Conservation (phyloP, 2,113 vertebrate genomes). For the Aegypius monachus region DNA sequence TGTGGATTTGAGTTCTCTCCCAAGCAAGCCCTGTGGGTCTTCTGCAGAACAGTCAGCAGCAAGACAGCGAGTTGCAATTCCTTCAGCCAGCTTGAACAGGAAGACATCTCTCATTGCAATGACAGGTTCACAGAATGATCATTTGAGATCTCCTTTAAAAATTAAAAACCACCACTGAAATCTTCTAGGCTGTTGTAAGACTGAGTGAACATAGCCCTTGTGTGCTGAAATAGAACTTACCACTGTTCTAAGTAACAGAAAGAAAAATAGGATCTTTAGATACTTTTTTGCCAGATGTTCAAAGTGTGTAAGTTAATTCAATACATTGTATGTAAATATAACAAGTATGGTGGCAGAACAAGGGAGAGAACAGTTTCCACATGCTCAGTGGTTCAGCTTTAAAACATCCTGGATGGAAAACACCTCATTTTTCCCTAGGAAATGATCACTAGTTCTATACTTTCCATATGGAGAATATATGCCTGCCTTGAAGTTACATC, state of each 20-base stretch:
- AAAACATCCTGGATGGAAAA: neutral
- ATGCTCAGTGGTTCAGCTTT: neutral
- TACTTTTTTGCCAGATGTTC: neutral
- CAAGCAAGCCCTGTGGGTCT: neutral
- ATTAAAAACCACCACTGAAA: neutral
- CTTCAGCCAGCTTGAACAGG: neutral
- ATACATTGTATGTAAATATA: neutral
- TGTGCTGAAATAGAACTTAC: neutral
- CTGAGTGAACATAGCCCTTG: neutral
- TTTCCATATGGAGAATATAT: neutral
- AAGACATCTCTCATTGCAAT: neutral
- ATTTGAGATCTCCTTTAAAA: neutral
- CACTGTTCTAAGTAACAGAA: neutral
- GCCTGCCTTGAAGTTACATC: neutral
- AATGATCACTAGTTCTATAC: neutral
- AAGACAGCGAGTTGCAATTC: neutral
- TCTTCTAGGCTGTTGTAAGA: neutral
- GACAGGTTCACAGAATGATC: neutral
- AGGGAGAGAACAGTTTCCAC: neutral
- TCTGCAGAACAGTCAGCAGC: neutral
- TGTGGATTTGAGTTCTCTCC: neutral
- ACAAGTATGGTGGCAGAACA: neutral
- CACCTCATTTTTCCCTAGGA: neutral
- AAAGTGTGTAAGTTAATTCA: neutral
- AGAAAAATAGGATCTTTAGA: neutral